Evolutionary conservation across 2,888 invertebrate species (phyloP).

Genomic region (Thecophora atra): DNA sequence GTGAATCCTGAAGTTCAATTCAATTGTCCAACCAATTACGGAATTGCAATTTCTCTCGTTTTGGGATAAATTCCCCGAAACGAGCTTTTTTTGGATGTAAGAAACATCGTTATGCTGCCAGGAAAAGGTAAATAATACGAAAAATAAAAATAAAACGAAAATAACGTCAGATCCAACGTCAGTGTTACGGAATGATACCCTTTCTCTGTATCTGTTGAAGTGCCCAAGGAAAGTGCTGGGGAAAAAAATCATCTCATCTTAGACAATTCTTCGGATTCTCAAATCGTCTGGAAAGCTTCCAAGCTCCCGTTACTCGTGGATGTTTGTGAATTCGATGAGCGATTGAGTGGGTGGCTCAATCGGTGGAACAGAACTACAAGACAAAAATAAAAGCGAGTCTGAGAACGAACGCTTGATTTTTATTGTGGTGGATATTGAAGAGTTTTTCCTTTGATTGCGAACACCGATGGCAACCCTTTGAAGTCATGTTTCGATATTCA

Average conservation of each 20-base stretch:
- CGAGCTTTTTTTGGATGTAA: neutral
- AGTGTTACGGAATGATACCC: too few species aligned
- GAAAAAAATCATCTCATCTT: neutral
- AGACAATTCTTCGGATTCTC: neutral
- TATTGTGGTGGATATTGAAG: slow-evolving; percentile 18
- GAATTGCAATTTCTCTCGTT: slow-evolving; percentile 24
- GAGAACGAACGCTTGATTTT: neutral
- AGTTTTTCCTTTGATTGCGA: slow-evolving; percentile 6
- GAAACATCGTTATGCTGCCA: neutral
- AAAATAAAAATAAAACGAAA: too few species aligned
- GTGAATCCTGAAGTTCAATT: slow-evolving; percentile 59
- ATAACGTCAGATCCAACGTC: neutral
- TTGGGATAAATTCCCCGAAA: slow-evolving; percentile 1
- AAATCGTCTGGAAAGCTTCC: slow-evolving; percentile 18
- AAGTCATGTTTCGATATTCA: slow-evolving; percentile 37
- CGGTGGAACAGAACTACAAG: neutral
- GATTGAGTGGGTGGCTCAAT: neutral
- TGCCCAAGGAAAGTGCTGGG: slow-evolving; percentile 21
- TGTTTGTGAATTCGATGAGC: too few species aligned
- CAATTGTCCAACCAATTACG: too few species aligned
- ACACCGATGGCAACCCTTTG: too few species aligned
- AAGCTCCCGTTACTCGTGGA: neutral
- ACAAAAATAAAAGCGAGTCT: neutral
- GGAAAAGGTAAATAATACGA: neutral
- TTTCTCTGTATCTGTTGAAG: neutral